Conservation (phyloP, 2,888 invertebrate species). For the Polyommatus icarus region DNA sequence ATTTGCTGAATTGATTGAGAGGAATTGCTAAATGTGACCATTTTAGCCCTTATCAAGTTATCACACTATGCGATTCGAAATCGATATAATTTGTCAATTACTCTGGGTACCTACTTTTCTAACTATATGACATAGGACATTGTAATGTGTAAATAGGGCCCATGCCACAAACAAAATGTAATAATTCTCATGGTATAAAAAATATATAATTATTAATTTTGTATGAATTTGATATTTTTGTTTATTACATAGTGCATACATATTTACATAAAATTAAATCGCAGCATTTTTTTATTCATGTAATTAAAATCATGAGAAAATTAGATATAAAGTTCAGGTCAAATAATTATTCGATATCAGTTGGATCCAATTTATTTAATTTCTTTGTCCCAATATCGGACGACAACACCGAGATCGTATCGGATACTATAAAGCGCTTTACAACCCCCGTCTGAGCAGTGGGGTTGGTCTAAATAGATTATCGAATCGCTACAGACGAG, state of each 20-base stretch:
- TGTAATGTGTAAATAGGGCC: too few relatives aligned
- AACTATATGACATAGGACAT: too few relatives aligned
- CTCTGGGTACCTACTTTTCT: background rate
- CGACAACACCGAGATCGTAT: background rate
- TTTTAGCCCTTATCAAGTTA: background rate
- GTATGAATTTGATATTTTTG: background rate
- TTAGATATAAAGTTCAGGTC: background rate
- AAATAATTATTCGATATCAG: too few relatives aligned
- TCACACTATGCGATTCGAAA: background rate
- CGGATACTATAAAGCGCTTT: background rate
- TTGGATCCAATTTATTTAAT: too few relatives aligned
- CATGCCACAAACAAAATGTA: background rate
- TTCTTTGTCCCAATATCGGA: background rate
- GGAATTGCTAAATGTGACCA: too few relatives aligned
- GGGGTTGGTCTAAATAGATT: constrained; percentile 45
- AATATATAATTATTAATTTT: too few relatives aligned
- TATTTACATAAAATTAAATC: background rate
- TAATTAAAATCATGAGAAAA: background rate
- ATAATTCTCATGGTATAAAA: background rate
- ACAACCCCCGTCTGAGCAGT: constrained; percentile 29
- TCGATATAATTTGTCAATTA: background rate
- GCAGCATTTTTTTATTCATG: background rate
- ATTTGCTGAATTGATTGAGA: too few relatives aligned
- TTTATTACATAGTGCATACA: background rate
- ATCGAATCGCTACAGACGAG: constrained; percentile 36